Evolutionary conservation across 2,113 vertebrate species (phyloP).

Genomic region (Atrichornis clamosus): DNA sequence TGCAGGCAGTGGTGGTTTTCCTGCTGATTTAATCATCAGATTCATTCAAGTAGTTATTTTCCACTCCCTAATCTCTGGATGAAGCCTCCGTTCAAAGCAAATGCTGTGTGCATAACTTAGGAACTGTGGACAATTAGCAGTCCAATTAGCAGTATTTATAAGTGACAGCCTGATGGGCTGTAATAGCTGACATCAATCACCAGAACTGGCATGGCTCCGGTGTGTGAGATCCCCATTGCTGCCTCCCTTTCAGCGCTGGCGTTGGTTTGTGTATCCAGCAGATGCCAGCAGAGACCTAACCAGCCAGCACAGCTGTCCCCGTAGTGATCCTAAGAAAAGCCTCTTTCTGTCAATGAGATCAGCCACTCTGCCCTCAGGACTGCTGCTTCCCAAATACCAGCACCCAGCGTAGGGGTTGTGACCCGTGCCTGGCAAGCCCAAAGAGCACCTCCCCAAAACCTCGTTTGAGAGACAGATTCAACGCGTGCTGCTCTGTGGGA

Average conservation of each 20-base stretch:
- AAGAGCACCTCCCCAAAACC: neutral
- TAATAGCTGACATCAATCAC: neutral
- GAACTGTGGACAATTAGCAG: neutral
- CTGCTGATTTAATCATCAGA: neutral
- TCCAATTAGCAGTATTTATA: neutral
- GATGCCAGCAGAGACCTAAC: slow-evolving; percentile 21
- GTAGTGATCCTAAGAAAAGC: neutral
- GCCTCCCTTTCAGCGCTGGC: neutral
- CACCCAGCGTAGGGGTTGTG: neutral
- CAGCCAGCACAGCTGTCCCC: neutral
- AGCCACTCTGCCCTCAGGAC: neutral
- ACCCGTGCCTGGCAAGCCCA: neutral
- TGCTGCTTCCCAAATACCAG: neutral
- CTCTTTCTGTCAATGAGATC: neutral
- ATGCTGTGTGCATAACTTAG: neutral
- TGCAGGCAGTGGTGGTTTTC: neutral
- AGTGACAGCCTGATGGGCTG: neutral
- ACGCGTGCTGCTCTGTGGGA: neutral
- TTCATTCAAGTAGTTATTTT: neutral
- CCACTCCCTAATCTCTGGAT: neutral
- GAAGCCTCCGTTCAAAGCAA: neutral
- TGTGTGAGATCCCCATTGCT: neutral
- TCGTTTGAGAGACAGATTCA: neutral
- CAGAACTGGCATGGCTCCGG: neutral
- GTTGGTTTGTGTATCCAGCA: neutral